Conservation (phyloP, 2,113 vertebrate genomes). For the Carassius auratus region DNA sequence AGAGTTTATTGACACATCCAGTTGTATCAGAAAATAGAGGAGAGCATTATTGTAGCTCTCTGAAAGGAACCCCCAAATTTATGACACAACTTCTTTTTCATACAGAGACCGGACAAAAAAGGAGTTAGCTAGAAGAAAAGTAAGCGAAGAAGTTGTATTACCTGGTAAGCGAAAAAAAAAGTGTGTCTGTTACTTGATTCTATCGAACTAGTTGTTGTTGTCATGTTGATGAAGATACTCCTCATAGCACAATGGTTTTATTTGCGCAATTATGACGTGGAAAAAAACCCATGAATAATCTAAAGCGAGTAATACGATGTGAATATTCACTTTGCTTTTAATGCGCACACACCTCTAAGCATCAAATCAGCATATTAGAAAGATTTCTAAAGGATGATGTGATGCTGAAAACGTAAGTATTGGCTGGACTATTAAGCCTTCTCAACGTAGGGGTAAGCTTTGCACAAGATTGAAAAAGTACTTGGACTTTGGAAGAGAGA, state of each 20-base stretch:
- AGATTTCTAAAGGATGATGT: not conserved
- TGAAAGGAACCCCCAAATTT: too few relatives aligned
- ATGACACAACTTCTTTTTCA: not conserved
- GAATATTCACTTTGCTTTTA: not conserved
- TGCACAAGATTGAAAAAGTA: not conserved
- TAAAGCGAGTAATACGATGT: too few relatives aligned
- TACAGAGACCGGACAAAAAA: not conserved
- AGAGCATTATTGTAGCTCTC: too few relatives aligned
- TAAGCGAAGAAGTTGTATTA: not conserved
- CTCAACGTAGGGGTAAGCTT: not conserved
- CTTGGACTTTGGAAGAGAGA: not conserved
- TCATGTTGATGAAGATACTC: not conserved
- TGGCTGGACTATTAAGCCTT: not conserved
- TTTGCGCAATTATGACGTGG: too few relatives aligned
- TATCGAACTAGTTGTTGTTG: not conserved
- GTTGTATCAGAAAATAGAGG: too few relatives aligned
- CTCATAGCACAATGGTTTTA: too few relatives aligned
- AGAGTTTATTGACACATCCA: too few relatives aligned
- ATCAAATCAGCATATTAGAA: not conserved
- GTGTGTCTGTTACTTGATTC: not conserved
- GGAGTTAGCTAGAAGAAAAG: not conserved
- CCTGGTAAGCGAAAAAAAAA: not conserved
- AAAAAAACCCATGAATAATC: too few relatives aligned
- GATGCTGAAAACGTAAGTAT: not conserved
- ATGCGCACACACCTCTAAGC: not conserved